Evolutionary conservation across 2,888 invertebrate genomes (phyloP).

Genomic region (Venusia cambrica): DNA sequence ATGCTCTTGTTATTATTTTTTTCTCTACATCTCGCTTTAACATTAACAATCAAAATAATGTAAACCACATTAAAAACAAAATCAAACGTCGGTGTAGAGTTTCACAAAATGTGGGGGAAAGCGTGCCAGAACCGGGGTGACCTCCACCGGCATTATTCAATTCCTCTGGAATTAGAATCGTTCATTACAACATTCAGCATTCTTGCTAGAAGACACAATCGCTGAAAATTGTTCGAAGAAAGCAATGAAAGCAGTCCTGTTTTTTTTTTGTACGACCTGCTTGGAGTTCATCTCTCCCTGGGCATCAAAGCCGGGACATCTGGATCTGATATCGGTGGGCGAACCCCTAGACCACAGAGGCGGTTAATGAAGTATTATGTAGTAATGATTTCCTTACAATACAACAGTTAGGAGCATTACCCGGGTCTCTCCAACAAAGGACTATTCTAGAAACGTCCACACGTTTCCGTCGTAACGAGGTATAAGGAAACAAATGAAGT

Average conservation of each 20-base stretch:
- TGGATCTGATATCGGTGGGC: too few species aligned
- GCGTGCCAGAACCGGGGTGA: slow-evolving; percentile 38
- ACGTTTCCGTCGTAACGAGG: slow-evolving; percentile 54
- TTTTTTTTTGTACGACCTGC: too few species aligned
- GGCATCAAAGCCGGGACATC: too few species aligned
- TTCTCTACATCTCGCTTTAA: slow-evolving; percentile 9
- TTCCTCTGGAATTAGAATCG: slow-evolving; percentile 71
- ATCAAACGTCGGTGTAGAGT: slow-evolving; percentile 33
- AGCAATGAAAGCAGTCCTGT: too few species aligned
- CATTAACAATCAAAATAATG: slow-evolving; percentile 28
- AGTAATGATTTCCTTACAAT: slow-evolving; percentile 17
- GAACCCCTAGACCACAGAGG: too few species aligned
- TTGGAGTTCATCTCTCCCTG: too few species aligned
- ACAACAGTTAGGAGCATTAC: slow-evolving; percentile 15
- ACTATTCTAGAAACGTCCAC: slow-evolving; percentile 68
- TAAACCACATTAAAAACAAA: slow-evolving; percentile 29
- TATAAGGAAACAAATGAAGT: slow-evolving; percentile 61
- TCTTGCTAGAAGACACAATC: too few species aligned
- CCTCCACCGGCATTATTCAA: slow-evolving; percentile 58
- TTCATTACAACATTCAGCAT: slow-evolving; percentile 67
- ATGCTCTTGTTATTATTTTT: slow-evolving; percentile 3
- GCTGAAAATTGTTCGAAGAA: too few species aligned
- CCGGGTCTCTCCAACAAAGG: slow-evolving; percentile 55
- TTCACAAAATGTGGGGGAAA: slow-evolving; percentile 30
- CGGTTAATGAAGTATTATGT: too few species aligned